phyloP scores from a whole-genome alignment of 2,888 invertebrate species.

The Eilema griseolum region DNA sequence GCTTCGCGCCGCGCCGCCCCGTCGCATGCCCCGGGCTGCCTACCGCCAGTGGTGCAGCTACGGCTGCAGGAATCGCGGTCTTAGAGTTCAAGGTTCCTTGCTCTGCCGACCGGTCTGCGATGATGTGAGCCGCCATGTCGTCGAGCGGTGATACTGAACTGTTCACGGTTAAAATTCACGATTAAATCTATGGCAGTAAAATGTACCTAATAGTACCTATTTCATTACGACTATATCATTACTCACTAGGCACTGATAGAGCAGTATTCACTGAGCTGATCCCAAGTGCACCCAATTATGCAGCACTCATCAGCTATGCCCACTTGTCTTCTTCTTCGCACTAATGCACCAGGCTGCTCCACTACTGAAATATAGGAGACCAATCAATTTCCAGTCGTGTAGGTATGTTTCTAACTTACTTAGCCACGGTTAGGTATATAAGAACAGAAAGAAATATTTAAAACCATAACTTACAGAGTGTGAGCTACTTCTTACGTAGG shows the following conservation, averaged over 20 bases:
- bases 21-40: conserved; percentile 53
- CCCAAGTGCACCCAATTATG: conserved; percentile 75
- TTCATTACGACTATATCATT: not conserved
- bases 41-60: conserved; percentile 48
- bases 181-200: too few relatives aligned
- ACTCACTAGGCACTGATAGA: conserved; percentile 78
- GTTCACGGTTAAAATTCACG: conserved; percentile 31
- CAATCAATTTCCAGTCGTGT: not conserved
- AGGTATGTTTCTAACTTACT: too few relatives aligned
- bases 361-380: conserved; percentile 65
- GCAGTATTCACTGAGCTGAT: conserved; percentile 79
- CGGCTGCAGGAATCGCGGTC: conserved; percentile 45
- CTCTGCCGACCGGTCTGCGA: conserved; percentile 79
- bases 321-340: conserved; percentile 71
- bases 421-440: too few relatives aligned
- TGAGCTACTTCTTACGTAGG: too few relatives aligned
- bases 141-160: conserved; percentile 78
- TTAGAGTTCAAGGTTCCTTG: conserved; percentile 54
- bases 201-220: not conserved
- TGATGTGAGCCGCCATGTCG: conserved; percentile 77
- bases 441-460: too few relatives aligned
- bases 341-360: conserved; percentile 71
- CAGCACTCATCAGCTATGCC: conserved; percentile 83
- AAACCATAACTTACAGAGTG: too few relatives aligned
- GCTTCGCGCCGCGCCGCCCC: conserved; percentile 60